Evolutionary conservation across 2,797 vertebrate genomes (phyloP).

Genomic region (Paguma larvata): DNA sequence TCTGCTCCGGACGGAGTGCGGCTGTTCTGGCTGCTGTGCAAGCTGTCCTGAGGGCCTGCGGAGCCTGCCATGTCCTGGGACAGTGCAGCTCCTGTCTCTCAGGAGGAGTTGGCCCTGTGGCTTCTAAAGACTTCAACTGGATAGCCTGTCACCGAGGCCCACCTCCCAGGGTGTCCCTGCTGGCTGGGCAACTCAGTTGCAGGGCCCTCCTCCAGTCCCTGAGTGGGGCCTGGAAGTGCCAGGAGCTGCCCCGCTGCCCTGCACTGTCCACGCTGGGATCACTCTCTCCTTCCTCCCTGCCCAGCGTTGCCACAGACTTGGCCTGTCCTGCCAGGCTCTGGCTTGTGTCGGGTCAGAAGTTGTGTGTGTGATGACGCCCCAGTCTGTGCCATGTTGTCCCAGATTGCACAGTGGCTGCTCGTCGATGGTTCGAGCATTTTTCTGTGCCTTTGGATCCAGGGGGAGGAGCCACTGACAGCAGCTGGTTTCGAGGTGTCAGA

Average conservation of each 20-base stretch:
- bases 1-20: background rate
- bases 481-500: background rate
- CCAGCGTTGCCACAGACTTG: background rate
- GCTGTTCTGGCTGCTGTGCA: slow-evolving; percentile 24
- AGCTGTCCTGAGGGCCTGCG: background rate
- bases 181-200: background rate
- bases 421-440: background rate
- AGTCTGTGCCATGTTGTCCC: background rate
- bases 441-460: slow-evolving; percentile 17
- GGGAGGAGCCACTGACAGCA: background rate
- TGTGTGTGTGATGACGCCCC: background rate
- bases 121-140: background rate
- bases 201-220: background rate
- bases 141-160: background rate
- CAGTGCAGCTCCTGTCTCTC: background rate
- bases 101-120: background rate
- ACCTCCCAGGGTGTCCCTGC: background rate
- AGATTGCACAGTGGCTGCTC: slow-evolving; percentile 4
- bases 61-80: background rate
- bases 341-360: background rate
- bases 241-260: background rate
- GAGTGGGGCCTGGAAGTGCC: background rate
- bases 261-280: background rate
- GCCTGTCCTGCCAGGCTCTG: background rate
- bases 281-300: background rate